Evolutionary conservation across 2,113 vertebrate species (phyloP).

Genomic region (Myanophis thanlyinensis): DNA sequence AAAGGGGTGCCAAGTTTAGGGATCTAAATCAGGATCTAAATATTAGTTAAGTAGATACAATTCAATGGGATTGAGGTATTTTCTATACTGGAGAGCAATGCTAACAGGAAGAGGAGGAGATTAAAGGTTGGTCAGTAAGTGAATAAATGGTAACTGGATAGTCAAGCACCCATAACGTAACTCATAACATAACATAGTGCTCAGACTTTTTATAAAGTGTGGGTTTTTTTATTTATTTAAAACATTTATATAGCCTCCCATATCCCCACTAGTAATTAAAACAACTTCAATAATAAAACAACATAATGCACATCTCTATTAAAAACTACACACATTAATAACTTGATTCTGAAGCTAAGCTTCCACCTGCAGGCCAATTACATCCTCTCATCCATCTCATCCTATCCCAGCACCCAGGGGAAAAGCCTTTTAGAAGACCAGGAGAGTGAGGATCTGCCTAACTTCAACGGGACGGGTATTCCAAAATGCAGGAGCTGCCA

Average conservation of each 20-base stretch:
- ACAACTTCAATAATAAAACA: neutral
- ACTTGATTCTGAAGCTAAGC: neutral
- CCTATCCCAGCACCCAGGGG: no score
- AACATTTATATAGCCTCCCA: no score
- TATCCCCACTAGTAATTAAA: neutral
- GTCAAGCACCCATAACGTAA: no score
- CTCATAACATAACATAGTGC: neutral
- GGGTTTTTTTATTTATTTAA: no score
- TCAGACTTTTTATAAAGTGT: neutral
- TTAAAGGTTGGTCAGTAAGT: neutral
- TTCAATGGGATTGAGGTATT: neutral
- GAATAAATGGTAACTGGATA: neutral
- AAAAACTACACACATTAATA: neutral
- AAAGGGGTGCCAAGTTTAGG: neutral
- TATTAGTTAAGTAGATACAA: neutral
- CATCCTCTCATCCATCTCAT: no score
- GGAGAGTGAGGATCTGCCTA: no score
- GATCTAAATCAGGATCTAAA: neutral
- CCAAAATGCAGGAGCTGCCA: no score
- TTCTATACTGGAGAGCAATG: fast-evolving
- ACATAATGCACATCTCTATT: neutral
- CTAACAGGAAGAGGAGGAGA: neutral
- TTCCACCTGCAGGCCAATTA: no score
- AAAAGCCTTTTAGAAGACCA: no score
- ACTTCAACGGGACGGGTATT: no score